Base-by-base conservation (phyloP, 2,888 invertebrate species). In the Drosophila gaucha region DNA sequence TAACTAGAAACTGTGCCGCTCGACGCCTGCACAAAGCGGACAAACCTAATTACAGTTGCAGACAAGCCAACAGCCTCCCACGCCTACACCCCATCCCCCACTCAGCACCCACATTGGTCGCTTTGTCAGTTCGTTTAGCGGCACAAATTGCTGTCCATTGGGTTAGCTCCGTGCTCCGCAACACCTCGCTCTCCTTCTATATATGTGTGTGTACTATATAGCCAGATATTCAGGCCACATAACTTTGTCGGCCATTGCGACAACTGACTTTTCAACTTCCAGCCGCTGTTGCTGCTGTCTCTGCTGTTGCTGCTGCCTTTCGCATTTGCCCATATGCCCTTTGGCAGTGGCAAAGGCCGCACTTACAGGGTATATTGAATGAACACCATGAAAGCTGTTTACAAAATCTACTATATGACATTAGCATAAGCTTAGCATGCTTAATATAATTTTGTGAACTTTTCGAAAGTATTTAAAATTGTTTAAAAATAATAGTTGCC, bases 11-110 rank as follows among this genome's bases (percentile, higher is more conserved):
- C 49, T 57, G 39, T 59, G 54, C 30, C 51, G 67, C 62, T 49
- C 41, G 16, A 39, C 35, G 52, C 35, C 57, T 39, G 44, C 38
- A 56, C 66, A 58, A 62, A 57, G 67, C 58, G 59, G 39, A 77
- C 88, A 86, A 83, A 83, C 87, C 87, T 86, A 88, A 83, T 83
- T 83, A 83, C 88, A 86, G 70, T 57, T 67, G 76, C 84, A 74
- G 79, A 67, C 78, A 74, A 30, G 49, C 22, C 6, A 8, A 20
- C 47, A n/a, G 22, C 30, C 47, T 3, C 16, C 12, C 36, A 4
- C 18, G 38, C 33, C 20, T 35, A 31, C 12, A n/a, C 14, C 8
- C 28, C 4, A 4, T 9, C 14, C 18, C 12, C 22, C 16, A 31
- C n/a, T 14, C 47, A 26, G 38, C 50, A 52, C 54, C 59, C 65